Conservation (phyloP, 23 tunicate genomes). For the Corella eumyota region DNA sequence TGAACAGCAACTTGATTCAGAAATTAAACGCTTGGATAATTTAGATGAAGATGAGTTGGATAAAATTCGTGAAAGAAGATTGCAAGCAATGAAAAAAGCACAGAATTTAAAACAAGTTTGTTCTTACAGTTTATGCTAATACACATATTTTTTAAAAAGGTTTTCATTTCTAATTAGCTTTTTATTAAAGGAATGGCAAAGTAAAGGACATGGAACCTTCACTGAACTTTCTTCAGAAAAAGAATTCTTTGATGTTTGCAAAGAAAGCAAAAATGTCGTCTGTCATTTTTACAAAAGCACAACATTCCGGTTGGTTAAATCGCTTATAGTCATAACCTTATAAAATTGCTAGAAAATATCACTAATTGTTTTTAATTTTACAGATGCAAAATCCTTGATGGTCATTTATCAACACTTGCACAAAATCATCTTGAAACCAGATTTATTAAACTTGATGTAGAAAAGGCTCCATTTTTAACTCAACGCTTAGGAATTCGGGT, state of each 20-base stretch:
- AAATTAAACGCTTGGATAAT: constrained; percentile 85
- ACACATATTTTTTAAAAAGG: not conserved
- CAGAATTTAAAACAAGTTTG: constrained; percentile 95
- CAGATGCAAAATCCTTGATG: constrained; percentile 87
- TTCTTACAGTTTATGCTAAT: not conserved
- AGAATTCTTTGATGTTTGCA: constrained; percentile 93
- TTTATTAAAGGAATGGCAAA: constrained; percentile 69
- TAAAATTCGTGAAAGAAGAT: constrained; percentile 73
- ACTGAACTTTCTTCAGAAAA: constrained; percentile 93
- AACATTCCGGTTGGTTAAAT: constrained; percentile 48
- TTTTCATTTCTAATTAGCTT: constrained; percentile 6
- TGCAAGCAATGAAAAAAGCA: constrained; percentile 86
- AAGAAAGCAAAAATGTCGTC: constrained; percentile 81
- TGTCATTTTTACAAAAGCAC: constrained; percentile 88
- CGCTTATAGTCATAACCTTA: not conserved
- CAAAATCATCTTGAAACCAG: constrained; percentile 86
- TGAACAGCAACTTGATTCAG: constrained; percentile 91
- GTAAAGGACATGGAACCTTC: constrained; percentile 89
- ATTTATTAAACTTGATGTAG: constrained; percentile 87
- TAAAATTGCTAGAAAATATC: not conserved
- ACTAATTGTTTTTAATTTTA: constrained; percentile 1
- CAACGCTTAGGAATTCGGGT: constrained; percentile 83
- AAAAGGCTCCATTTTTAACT: constrained; percentile 95
- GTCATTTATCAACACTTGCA: constrained; percentile 70
- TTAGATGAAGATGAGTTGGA: constrained; percentile 98